Conservation (phyloP, 2,113 vertebrate genomes). For the Tylochromis polylepis region DNA sequence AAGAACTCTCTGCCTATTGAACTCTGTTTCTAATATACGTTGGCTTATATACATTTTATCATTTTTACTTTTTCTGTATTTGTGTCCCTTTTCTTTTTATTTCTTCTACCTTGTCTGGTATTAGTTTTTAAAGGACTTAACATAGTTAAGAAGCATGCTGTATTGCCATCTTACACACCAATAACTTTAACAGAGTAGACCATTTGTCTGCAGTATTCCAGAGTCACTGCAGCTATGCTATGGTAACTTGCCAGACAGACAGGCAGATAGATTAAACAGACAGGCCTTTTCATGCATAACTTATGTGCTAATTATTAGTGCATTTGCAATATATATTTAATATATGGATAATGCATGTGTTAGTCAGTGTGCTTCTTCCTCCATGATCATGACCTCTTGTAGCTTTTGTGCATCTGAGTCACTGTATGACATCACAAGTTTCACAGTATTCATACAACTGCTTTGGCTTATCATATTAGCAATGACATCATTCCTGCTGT, state of each 20-base stretch:
- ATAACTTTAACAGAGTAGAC: neutral
- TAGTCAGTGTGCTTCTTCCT: neutral
- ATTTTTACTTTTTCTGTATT: neutral
- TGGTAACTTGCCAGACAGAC: neutral
- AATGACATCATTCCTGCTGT: constrained; percentile 35
- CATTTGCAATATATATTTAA: neutral
- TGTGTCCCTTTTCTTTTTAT: neutral
- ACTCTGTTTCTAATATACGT: neutral
- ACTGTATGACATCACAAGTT: constrained; percentile 1
- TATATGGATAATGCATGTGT: neutral
- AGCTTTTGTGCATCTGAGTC: constrained; percentile 9
- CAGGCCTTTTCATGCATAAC: neutral
- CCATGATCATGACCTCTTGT: neutral
- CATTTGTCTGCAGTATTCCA: neutral
- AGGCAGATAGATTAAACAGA: neutral
- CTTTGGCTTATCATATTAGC: constrained; percentile 28
- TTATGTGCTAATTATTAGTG: neutral
- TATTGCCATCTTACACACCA: neutral
- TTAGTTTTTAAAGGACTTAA: neutral
- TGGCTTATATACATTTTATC: neutral
- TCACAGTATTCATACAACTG: neutral
- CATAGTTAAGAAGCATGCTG: neutral
- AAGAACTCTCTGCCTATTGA: neutral
- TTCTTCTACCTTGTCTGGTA: neutral
- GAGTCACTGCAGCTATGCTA: neutral